Base-by-base conservation (phyloP, 2,113 vertebrate genomes). In the Lanius collurio region DNA sequence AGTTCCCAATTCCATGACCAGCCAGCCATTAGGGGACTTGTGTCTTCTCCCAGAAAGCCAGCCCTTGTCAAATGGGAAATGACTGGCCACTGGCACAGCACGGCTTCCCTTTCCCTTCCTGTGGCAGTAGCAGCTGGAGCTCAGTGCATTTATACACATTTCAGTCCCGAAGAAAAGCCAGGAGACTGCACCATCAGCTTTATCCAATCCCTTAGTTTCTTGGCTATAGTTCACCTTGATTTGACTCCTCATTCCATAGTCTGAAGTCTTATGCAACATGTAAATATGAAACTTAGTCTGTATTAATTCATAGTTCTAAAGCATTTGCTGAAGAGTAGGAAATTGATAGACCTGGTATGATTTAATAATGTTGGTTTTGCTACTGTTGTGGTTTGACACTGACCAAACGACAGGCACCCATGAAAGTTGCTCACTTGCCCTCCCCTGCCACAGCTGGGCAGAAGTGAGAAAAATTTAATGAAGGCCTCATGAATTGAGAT, bases 351-450 rank as follows among this genome's bases (percentile, higher is more conserved):
- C 26, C 16, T 55, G 33, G 23, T 31, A 21, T 4, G 11, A 76
- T 28, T 55, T 71, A 59, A 21, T 62, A 63, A 55, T 0, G 0
- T 31, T 4, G 0, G 1, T 13, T 86, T 65, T 73, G 33, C 33
- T 65, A 8, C 46, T 70, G 46, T 37, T 13, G 3, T 75, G 26
- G 55, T 59, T 75, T 60, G n/a, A 59, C 11, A 14, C n/a, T 37
- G 27, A 12, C n/a, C 73, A 17, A 75, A 31, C 1, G 4, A 37
- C 35, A 39, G 59, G 59, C 59, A 39, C 59, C 37, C 37, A 28
- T 28, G 37, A 39, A 62, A 62, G 59, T 28, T 3, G 8, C 26
- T 39, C 59, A 41, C 37, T 53, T 6, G 5, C 11, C 28, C 49
- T 53, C 35, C 37, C 28, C 68, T 53, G 28, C 37, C 49, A 22